Base-by-base conservation (phyloP, 2,797 vertebrate species). In the Macropus fuliginosus region DNA sequence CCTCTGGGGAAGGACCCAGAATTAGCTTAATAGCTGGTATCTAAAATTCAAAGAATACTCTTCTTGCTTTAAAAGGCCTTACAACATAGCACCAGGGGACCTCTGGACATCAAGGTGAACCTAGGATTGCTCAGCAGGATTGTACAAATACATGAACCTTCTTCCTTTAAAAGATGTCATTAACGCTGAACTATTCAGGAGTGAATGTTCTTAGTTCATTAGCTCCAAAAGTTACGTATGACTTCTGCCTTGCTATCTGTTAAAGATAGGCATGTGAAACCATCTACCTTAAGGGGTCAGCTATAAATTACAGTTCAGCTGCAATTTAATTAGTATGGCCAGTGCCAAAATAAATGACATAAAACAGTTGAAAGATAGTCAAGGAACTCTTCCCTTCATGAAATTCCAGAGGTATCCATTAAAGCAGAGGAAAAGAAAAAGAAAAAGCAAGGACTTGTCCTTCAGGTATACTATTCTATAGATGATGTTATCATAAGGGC, bases 281-380 rank as follows among this genome's bases (percentile, higher is more conserved):
- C 94, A 14, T 95, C 93, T 91, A 87, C 93, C 40, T n/a, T 87
- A 95, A 97, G 91, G 95, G 31, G 74, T 91, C 59, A 94, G 91
- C 57, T 96, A 59, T 98, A 96, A 97, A 96, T 97, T 97, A 92
- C 81, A 95, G 3, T 96, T 97, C 91, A 96, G 91, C n/a, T 93
- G 95, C 8, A 91, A 55, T 98, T 95, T 57, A 95, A 96, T 94
- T 92, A 91, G 54, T 66, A 57, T 24, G 90, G 29, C 55, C 91
- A 97, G 93, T 95, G 31, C 91, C 90, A 93, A 97, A 98, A 74
- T 4, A 97, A 81, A 91, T 40, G 16, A 34, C 52, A 92, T 81
- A 93, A 81, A 97, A 1, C 27, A 55, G 31, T 56, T 97, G 57
- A 96, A 81, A 62, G 46, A 97, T 57, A 3, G 0, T 29, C 21